Conservation (phyloP, 2,113 vertebrate species). For the Aphyosemion australe region DNA sequence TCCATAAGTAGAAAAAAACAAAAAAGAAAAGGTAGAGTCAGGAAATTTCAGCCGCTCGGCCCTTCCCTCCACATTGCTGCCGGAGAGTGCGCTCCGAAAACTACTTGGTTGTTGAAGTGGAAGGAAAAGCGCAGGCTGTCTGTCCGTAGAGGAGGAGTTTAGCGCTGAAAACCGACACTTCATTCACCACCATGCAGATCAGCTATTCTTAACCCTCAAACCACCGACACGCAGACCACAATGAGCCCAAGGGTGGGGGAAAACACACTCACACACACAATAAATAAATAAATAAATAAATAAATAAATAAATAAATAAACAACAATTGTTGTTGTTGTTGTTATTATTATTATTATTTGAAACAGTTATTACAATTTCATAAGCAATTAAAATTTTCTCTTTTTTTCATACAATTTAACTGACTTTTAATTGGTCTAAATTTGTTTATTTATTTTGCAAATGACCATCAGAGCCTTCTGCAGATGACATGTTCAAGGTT, state of each 20-base stretch:
- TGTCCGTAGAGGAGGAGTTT: conserved; percentile 79
- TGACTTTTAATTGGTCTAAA: too few species aligned
- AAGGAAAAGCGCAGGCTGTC: conserved; percentile 70
- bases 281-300: too few species aligned
- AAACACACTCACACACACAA: too few species aligned
- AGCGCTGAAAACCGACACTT: conserved; percentile 80
- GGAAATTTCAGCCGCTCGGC: conserved; percentile 47
- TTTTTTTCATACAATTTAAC: too few species aligned
- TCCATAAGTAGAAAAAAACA: not conserved
- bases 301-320: too few species aligned
- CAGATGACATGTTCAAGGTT: too few species aligned
- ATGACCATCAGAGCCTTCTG: too few species aligned
- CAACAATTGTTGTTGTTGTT: too few species aligned
- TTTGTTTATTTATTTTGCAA: too few species aligned
- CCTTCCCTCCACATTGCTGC: conserved; percentile 78
- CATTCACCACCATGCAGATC: conserved; percentile 67
- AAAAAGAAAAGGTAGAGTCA: conserved; percentile 10
- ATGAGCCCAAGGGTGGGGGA: not conserved
- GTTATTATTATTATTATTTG: too few species aligned
- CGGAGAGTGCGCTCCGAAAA: conserved; percentile 76
- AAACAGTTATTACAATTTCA: too few species aligned
- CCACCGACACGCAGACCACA: conserved; percentile 17
- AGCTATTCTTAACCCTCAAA: conserved; percentile 63
- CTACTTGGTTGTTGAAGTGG: conserved; percentile 75
- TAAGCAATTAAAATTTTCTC: too few species aligned